phyloP scores from a whole-genome alignment of 2,113 vertebrate genomes.

The Colaptes auratus region DNA sequence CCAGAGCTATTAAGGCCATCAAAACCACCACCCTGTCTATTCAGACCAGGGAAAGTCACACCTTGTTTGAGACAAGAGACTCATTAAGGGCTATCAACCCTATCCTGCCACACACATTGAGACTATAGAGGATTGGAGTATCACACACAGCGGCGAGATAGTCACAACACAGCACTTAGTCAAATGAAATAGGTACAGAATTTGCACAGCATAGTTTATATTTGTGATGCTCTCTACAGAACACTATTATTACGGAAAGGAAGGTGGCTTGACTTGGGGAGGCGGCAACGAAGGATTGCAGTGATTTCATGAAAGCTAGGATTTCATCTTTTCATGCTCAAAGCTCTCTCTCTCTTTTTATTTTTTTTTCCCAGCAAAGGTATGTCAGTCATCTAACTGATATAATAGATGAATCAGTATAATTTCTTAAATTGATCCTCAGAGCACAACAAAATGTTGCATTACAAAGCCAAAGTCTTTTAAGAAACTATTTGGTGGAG shows the following conservation, averaged over 20 bases:
- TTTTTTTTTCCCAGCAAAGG: neutral
- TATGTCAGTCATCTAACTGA: neutral
- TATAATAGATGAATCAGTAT: neutral
- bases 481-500: neutral
- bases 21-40: too few relatives aligned
- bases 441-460: neutral
- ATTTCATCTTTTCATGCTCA: neutral
- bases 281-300: neutral
- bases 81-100: too few relatives aligned
- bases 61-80: too few relatives aligned
- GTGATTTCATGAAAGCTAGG: neutral
- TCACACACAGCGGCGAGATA: too few relatives aligned
- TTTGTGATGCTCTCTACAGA: neutral
- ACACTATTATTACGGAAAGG: neutral
- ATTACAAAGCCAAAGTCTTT: neutral
- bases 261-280: neutral
- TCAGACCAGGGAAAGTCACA: too few relatives aligned
- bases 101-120: too few relatives aligned
- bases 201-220: neutral
- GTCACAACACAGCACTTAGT: neutral
- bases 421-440: neutral
- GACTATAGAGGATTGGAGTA: too few relatives aligned
- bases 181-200: neutral
- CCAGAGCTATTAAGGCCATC: too few relatives aligned
- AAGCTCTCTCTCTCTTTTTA: neutral